A percentile compares a stretch with the other conserved stretches of the same genome.
phyloP scores from a whole-genome alignment of 1,140 invertebrate species.

The Lutraria rhynchaena region DNA sequence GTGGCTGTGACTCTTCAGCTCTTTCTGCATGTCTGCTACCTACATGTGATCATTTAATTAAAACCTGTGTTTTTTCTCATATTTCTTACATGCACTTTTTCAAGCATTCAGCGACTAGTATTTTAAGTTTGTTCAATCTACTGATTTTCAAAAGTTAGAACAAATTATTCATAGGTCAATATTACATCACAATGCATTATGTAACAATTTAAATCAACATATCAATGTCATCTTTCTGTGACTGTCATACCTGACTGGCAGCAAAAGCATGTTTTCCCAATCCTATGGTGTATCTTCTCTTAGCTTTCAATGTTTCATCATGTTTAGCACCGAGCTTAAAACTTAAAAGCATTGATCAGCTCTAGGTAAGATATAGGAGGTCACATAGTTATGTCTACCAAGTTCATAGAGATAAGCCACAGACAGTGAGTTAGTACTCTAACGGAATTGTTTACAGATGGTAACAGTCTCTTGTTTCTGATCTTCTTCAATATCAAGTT shows the following conservation, averaged over 20 bases:
- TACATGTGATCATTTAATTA: too few relatives aligned
- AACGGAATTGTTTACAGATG: constrained; percentile 81
- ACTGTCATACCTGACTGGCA: constrained; percentile 83
- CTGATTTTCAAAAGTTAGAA: too few relatives aligned
- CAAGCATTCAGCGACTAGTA: too few relatives aligned
- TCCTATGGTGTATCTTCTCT: constrained; percentile 91
- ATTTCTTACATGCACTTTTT: too few relatives aligned
- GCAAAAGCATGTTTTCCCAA: constrained; percentile 93
- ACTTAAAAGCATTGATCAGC: constrained; percentile 91
- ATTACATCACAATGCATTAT: too few relatives aligned
- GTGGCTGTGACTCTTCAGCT: constrained; percentile 81
- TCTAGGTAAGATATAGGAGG: constrained; percentile 95
- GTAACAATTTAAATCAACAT: too few relatives aligned
- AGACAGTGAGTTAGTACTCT: constrained; percentile 84
- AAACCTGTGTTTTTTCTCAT: too few relatives aligned
- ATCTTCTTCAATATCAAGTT: constrained; percentile 80
- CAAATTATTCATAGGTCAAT: too few relatives aligned
- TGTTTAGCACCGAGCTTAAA: constrained; percentile 90
- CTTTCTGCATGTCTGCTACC: constrained; percentile 87
- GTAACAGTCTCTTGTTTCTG: constrained; percentile 76
- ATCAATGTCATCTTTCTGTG: too few relatives aligned
- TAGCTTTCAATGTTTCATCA: constrained; percentile 89
- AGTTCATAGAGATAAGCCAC: constrained; percentile 85
- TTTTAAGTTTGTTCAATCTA: too few relatives aligned
- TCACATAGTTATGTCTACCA: constrained; percentile 92